These are phyloP conservation scores for Phoeniculus purpureus DNA, from an alignment of 2,797 vertebrate genomes.

Conservation along the genomic window DNA sequence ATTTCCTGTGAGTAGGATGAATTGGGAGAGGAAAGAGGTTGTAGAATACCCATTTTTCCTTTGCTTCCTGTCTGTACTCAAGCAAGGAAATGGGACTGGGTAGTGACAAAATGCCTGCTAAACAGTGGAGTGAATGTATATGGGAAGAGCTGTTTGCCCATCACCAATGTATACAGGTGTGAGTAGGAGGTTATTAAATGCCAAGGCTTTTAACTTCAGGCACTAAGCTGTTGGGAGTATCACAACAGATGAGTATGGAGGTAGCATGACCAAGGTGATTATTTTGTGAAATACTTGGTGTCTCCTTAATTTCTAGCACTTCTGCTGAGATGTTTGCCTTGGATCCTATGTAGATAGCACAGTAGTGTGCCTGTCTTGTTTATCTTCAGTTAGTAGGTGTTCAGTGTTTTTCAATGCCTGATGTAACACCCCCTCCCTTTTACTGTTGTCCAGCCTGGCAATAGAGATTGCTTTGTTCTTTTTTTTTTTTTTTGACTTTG, in stretches of 20 bases:
- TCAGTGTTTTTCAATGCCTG: constrained; percentile 54
- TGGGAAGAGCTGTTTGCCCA: not conserved
- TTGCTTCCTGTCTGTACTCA: not conserved
- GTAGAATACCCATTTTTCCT: not conserved
- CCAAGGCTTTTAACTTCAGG: not conserved
- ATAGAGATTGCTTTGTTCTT: constrained; percentile 61
- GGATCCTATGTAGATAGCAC: not conserved
- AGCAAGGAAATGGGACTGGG: not conserved
- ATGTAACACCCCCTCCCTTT: constrained; percentile 36
- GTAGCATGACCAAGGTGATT: not conserved
- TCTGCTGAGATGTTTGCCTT: not conserved
- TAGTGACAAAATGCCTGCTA: not conserved
- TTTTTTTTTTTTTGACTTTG: not conserved
- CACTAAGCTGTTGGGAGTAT: not conserved
- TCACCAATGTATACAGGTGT: accelerated
- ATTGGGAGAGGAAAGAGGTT: not conserved
- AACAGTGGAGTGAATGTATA: not conserved
- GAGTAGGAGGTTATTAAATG: not conserved
- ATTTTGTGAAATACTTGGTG: not conserved
- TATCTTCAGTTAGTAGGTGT: constrained; percentile 41
- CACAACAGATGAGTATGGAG: not conserved
- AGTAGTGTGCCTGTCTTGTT: not conserved
- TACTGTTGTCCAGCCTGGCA: constrained; percentile 23
- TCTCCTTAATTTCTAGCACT: not conserved
- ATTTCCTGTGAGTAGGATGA: not conserved